These are phyloP conservation scores for Harlomillsia oculata DNA, from an alignment of 1,140 invertebrate genomes.

Conservation along the genomic window DNA sequence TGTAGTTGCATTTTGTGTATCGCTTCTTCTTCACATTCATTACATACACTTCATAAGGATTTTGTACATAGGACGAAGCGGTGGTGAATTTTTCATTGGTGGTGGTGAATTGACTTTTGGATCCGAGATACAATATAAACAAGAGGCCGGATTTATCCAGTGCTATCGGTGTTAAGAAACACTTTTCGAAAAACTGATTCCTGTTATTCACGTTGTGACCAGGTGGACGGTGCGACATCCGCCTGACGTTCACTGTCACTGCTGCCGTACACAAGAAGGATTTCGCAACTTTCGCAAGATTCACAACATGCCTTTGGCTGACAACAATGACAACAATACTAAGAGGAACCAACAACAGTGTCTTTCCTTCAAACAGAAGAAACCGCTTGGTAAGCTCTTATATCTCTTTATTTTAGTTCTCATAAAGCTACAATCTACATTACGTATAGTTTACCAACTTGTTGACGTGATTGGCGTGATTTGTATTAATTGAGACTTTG, in stretches of 20 bases:
- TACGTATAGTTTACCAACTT: not conserved
- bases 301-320: slow-evolving; percentile 11
- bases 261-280: not conserved
- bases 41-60: too few species aligned
- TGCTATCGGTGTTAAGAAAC: too few species aligned
- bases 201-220: slow-evolving; percentile 19
- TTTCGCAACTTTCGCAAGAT: not conserved
- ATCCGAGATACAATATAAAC: too few species aligned
- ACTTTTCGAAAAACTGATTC: too few species aligned
- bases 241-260: not conserved
- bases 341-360: not conserved
- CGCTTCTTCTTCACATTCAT: too few species aligned
- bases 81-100: too few species aligned
- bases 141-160: too few species aligned
- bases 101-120: too few species aligned
- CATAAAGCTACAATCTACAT: not conserved
- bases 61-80: too few species aligned
- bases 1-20: too few species aligned
- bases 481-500: too few species aligned
- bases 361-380: slow-evolving; percentile 27
- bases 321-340: slow-evolving; percentile 21
- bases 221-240: too few species aligned
- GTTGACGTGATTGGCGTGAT: not conserved
- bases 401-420: not conserved
- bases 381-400: slow-evolving; percentile 20